Percentiles rank a stretch among this genome's conserved stretches.
Evolutionary conservation across 2,888 invertebrate genomes (phyloP).

Genomic region (Heliconius ismenius): DNA sequence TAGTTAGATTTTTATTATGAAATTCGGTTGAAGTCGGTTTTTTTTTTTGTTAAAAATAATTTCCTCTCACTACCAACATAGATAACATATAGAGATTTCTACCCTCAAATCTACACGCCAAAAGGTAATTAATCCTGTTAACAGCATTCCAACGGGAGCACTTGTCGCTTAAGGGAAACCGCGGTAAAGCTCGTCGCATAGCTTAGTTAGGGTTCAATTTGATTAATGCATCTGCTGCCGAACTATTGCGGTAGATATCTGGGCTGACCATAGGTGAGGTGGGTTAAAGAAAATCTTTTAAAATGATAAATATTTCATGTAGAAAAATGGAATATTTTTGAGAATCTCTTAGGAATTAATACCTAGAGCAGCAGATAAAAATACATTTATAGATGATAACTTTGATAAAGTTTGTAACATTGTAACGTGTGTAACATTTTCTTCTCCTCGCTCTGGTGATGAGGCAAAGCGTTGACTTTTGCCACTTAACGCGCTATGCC

Average conservation of each 20-base stretch:
- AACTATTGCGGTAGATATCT: slow-evolving; percentile 13
- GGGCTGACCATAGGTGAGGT: neutral
- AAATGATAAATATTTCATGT: neutral
- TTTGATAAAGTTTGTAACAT: too few relatives aligned
- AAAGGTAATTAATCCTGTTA: slow-evolving; percentile 28
- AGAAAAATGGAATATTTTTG: neutral
- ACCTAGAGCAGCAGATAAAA: too few relatives aligned
- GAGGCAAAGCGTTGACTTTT: too few relatives aligned
- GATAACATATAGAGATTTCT: neutral
- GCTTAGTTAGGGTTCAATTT: slow-evolving; percentile 26
- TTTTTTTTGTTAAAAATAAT: too few relatives aligned
- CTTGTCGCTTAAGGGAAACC: slow-evolving; percentile 22
- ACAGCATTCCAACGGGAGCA: slow-evolving; percentile 20
- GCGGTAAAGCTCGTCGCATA: slow-evolving; percentile 28
- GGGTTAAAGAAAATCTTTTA: neutral
- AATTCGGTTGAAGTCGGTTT: too few relatives aligned
- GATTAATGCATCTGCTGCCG: slow-evolving; percentile 26
- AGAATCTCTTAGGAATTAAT: neutral
- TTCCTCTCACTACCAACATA: neutral
- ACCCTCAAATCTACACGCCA: neutral
- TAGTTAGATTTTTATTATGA: too few relatives aligned
- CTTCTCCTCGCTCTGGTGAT: too few relatives aligned
- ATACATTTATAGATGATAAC: too few relatives aligned
- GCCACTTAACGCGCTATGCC: too few relatives aligned
- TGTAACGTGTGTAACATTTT: too few relatives aligned